Conservation (phyloP, 2,888 invertebrate species). For the Cheiracanthium punctorium region DNA sequence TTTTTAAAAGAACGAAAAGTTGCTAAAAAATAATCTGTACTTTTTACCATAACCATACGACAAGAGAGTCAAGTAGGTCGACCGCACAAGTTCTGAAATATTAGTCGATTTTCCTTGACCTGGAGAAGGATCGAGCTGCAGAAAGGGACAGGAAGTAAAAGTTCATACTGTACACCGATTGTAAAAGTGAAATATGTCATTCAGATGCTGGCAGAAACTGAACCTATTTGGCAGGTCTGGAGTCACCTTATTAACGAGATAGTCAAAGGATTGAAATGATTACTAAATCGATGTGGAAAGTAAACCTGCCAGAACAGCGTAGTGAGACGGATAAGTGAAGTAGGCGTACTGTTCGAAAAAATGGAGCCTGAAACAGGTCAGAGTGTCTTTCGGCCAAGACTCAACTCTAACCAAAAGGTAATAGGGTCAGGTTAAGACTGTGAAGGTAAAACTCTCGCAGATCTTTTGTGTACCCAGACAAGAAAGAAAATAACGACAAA, state of each 20-base stretch:
- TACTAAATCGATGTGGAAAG: conserved; percentile 14
- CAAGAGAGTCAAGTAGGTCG: no score
- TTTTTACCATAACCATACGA: no score
- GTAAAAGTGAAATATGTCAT: not conserved
- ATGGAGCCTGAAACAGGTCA: conserved; percentile 38
- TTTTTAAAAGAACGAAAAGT: no score
- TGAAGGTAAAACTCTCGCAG: conserved; percentile 37
- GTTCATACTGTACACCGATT: not conserved
- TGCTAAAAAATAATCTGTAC: no score
- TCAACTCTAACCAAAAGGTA: conserved; percentile 35
- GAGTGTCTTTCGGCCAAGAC: conserved; percentile 55
- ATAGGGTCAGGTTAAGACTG: conserved; percentile 56
- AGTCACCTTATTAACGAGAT: conserved; percentile 2
- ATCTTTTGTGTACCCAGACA: conserved; percentile 34
- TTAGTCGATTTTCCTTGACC: not conserved
- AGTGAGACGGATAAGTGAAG: conserved; percentile 16
- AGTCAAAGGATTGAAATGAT: not conserved
- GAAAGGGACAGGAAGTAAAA: not conserved
- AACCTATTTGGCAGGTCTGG: not conserved
- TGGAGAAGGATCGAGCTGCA: not conserved
- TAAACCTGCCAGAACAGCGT: not conserved
- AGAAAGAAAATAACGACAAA: not conserved
- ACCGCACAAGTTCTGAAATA: no score
- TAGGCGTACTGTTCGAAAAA: conserved; percentile 37
- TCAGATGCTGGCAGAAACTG: not conserved